Percentiles rank a stretch among this genome's conserved stretches.
Conservation (phyloP, 92 coral and sea anemone species). For the Metridium senile region DNA sequence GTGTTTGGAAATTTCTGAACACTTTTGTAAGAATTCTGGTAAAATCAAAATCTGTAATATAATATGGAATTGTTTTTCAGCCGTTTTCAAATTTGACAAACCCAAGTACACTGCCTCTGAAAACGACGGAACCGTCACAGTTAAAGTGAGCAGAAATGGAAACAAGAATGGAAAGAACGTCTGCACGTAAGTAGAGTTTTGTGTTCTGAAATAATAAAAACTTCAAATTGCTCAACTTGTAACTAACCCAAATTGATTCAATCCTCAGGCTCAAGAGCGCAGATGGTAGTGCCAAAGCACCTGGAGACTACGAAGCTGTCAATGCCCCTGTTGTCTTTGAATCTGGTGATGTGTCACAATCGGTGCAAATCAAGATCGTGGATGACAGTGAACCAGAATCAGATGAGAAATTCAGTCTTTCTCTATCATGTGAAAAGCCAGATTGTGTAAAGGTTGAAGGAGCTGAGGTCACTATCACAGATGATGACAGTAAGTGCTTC, state of each 20-base stretch:
- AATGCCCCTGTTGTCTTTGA: constrained; percentile 10
- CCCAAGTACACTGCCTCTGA: background rate
- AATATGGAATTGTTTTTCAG: background rate
- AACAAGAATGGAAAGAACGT: background rate
- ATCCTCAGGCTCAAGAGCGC: background rate
- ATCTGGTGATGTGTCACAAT: background rate
- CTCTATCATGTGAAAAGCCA: constrained; percentile 3
- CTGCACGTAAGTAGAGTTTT: background rate
- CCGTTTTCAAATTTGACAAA: background rate
- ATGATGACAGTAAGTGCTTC: constrained; percentile 1
- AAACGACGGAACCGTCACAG: background rate
- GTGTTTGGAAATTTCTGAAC: too few relatives aligned
- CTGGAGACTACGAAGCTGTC: constrained; percentile 7
- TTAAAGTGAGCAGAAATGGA: constrained; percentile 9
- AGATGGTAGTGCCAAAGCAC: background rate
- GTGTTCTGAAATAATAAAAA: background rate
- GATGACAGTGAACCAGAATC: constrained; percentile 1
- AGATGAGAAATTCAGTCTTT: background rate
- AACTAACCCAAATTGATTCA: too few relatives aligned
- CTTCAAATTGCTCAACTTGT: too few relatives aligned
- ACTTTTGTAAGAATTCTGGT: too few relatives aligned
- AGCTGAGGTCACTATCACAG: background rate
- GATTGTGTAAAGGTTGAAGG: background rate
- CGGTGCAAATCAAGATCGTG: background rate
- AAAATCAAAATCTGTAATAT: too few relatives aligned